phyloP scores from a whole-genome alignment of 1,140 invertebrate species.

The Lepidurus arcticus region DNA sequence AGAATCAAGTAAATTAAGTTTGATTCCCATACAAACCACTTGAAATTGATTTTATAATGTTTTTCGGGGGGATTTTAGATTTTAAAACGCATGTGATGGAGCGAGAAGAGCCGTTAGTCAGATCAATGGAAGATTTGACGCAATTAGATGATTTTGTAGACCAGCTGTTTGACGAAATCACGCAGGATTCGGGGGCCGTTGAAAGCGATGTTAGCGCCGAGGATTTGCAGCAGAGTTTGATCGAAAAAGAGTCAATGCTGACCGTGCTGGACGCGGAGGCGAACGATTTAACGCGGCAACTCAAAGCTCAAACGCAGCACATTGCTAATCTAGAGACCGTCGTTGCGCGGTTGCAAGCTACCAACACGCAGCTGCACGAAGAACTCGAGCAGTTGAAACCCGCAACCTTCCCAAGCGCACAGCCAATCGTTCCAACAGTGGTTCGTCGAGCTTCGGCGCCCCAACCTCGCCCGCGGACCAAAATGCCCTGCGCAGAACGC shows the following conservation, averaged over 20 bases:
- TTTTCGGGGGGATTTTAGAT: neutral
- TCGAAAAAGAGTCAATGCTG: slow-evolving; percentile 1
- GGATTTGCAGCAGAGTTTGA: neutral
- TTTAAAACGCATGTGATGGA: neutral
- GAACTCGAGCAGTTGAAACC: slow-evolving; percentile 17
- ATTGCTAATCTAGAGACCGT: neutral
- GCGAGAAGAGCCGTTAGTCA: neutral
- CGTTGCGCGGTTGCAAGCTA: neutral
- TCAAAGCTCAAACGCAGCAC: neutral
- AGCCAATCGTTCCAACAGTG: neutral
- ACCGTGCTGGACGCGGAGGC: slow-evolving; percentile 9
- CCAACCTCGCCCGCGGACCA: neutral
- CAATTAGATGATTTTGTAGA: neutral
- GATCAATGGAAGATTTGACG: neutral
- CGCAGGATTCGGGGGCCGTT: neutral
- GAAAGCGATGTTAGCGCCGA: neutral
- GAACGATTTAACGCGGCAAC: neutral
- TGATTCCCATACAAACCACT: too few species aligned
- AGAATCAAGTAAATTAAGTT: neutral
- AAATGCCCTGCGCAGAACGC: neutral
- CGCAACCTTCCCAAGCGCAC: neutral
- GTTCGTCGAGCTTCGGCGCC: neutral
- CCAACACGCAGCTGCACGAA: neutral
- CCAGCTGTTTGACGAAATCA: neutral
- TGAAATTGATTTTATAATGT: too few species aligned